A percentile compares a stretch with the other conserved stretches of the same genome.
These are phyloP conservation scores for Cordilura impudica DNA, from an alignment of 2,888 invertebrate genomes.

Conservation along the genomic window DNA sequence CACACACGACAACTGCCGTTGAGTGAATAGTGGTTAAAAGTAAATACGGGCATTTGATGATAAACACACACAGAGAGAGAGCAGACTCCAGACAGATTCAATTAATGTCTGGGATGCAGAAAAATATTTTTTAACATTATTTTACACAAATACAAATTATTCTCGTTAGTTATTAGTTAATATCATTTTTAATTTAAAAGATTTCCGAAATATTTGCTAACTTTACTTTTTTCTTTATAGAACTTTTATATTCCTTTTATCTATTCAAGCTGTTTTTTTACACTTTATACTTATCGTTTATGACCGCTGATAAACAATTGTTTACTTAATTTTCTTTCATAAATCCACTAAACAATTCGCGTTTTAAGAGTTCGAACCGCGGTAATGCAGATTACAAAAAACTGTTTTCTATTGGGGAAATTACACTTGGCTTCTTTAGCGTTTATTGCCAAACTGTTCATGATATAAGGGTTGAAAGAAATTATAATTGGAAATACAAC, in stretches of 20 bases:
- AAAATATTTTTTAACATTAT: background rate
- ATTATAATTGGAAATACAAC: background rate
- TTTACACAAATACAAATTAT: background rate
- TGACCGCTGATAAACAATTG: background rate
- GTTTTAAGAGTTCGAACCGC: background rate
- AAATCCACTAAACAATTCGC: background rate
- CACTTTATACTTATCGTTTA: background rate
- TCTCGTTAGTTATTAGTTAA: background rate
- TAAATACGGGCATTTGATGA: background rate
- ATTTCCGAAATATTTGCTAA: background rate
- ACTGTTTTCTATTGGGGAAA: conserved; percentile 1
- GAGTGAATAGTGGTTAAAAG: background rate
- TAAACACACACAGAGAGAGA: conserved; percentile 8
- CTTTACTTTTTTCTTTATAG: background rate
- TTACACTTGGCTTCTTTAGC: conserved; percentile 40
- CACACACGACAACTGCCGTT: background rate
- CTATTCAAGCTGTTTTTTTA: background rate
- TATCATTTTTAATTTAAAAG: background rate
- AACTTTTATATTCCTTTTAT: background rate
- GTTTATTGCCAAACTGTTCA: conserved; percentile 25
- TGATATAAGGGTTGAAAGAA: conserved; percentile 21
- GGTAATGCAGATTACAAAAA: background rate
- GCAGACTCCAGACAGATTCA: conserved; percentile 52
- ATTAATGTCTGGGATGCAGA: conserved; percentile 38
- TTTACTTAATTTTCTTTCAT: background rate